A percentile compares a stretch with the other conserved stretches of the same genome.
Evolutionary conservation across 2,888 invertebrate genomes (phyloP).

Genomic region (Cryptocephalus primarius): DNA sequence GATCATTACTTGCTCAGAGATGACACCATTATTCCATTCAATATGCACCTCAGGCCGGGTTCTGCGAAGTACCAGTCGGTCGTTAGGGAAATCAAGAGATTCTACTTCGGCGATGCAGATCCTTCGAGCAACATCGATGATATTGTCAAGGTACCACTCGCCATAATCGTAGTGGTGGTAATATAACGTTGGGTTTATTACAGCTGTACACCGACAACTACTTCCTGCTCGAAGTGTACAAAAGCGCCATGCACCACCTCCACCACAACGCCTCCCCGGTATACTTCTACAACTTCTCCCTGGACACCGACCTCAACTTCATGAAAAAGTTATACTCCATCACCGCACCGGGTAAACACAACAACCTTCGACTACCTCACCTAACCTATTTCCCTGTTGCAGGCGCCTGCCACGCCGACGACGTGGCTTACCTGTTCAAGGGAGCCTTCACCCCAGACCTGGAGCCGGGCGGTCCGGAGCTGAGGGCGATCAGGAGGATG

Average conservation of each 20-base stretch:
- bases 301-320: slow-evolving; percentile 18
- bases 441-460: slow-evolving; percentile 10
- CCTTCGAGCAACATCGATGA: slow-evolving; percentile 19
- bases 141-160: slow-evolving; percentile 17
- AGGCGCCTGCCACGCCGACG: slow-evolving; percentile 22
- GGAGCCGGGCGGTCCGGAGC: slow-evolving; percentile 12
- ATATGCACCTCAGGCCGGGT: slow-evolving; percentile 19
- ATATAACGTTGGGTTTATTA: slow-evolving; percentile 8
- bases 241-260: slow-evolving; percentile 16
- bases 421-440: slow-evolving; percentile 21
- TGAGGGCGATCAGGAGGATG: slow-evolving; percentile 13
- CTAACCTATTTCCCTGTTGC: slow-evolving; percentile 4
- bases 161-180: not conserved
- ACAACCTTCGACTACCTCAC: not conserved
- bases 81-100: slow-evolving; percentile 19
- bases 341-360: slow-evolving; percentile 19
- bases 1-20: slow-evolving; percentile 13
- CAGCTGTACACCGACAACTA: slow-evolving; percentile 23
- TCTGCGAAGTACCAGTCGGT: slow-evolving; percentile 14
- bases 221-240: slow-evolving; percentile 20
- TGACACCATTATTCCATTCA: slow-evolving; percentile 18
- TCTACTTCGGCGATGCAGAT: slow-evolving; percentile 23
- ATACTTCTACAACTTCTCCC: slow-evolving; percentile 25
- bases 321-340: slow-evolving; percentile 14
- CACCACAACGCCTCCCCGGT: slow-evolving; percentile 21